Base-by-base conservation (phyloP, 2,113 vertebrate species). In the Piaya cayana region DNA sequence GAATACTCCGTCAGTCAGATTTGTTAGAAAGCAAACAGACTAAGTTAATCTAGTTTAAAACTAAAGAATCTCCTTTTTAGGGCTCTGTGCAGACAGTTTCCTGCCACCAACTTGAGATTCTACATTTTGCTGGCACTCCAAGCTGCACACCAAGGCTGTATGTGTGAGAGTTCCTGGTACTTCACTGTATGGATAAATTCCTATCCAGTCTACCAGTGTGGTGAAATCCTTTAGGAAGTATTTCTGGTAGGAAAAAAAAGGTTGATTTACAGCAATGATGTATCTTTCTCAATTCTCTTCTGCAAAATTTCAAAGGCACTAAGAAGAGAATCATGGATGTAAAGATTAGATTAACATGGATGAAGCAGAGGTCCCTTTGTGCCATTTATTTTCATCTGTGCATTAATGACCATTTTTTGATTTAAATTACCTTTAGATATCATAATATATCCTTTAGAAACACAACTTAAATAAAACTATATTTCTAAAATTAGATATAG, bases 51-150 rank as follows among this genome's bases (percentile, higher is more conserved):
- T 52, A 9, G 6, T 81, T 84, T 71, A 52, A 88, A 93, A 11
- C 8, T 29, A 68, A 85, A 58, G 55, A 25, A 8, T 63, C 18
- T 50, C 87, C 30, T 82, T 22, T 83, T 88, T 10, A 74, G 4
- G 34, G n/a, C 27, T 78, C 26, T 78, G 12, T 63, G 92, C 92
- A 90, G 71, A 64, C 7, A 68, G 55, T 59, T 94, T 94, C 39
- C 72, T 91, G 65, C 29, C 39, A 88, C 49, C 19, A 43, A 12
- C 39, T 75, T 62, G 60, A 78, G 64, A 82, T 59, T 4, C 78
- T 80, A 94, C 91, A 91, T 92, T 95, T 93, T 93, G 26, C 72
- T 95, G 83, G 81, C 89, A 91, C n/a, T 89, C 52, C 27, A 63
- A 83, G 37, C 47, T 86, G 26, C 56, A 81, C 37, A 76, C 42